Conservation (phyloP, 2,113 vertebrate genomes). For the Xenus cinereus region DNA sequence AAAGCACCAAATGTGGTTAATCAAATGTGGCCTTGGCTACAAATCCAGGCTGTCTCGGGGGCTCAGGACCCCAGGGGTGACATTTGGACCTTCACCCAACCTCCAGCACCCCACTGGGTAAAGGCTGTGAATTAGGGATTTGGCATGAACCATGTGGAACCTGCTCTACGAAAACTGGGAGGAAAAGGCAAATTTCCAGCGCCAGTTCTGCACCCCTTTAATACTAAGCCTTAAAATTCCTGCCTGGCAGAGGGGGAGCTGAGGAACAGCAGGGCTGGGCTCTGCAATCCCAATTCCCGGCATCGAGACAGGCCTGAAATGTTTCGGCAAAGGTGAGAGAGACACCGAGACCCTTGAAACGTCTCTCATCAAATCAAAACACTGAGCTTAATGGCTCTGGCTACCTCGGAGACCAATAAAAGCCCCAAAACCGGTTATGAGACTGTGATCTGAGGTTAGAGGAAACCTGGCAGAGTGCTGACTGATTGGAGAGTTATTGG, state of each 20-base stretch:
- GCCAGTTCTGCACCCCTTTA: neutral
- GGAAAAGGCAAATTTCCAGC: neutral
- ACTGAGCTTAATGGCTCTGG: constrained; percentile 57
- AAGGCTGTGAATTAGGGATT: neutral
- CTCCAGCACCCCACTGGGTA: neutral
- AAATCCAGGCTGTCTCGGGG: neutral
- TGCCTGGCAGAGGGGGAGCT: neutral
- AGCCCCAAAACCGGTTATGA: constrained; percentile 66
- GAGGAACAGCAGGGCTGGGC: neutral
- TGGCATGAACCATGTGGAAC: neutral
- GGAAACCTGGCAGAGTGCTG: constrained; percentile 37
- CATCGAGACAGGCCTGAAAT: neutral
- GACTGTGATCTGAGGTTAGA: constrained; percentile 60
- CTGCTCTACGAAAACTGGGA: neutral
- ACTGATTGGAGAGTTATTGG: constrained; percentile 64
- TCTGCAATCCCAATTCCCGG: neutral
- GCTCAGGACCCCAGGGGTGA: neutral
- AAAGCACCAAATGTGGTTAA: neutral
- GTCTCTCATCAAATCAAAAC: constrained; percentile 58
- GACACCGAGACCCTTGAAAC: constrained; percentile 17
- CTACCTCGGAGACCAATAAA: constrained; percentile 68
- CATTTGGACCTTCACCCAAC: neutral
- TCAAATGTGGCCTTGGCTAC: neutral
- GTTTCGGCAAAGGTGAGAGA: constrained; percentile 62
- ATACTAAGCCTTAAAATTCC: neutral